phyloP scores from a whole-genome alignment of 1,140 invertebrate species.

The Hylaeus anthracinus region DNA sequence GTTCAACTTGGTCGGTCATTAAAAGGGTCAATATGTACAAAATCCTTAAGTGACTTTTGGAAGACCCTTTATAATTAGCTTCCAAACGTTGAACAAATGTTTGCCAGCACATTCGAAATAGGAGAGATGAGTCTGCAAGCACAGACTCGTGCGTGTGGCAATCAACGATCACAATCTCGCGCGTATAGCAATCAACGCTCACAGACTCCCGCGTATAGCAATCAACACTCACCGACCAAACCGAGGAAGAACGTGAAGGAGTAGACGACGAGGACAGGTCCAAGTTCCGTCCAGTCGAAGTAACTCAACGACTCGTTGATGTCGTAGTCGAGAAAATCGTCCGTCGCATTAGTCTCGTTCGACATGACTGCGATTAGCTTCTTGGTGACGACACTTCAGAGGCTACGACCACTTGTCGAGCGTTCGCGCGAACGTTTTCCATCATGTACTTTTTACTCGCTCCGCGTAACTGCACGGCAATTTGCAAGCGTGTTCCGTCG shows the following conservation, averaged over 20 bases:
- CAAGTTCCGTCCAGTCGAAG: constrained; percentile 82
- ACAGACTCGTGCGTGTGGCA: too few relatives aligned
- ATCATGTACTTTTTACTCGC: background rate
- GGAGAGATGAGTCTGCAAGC: too few relatives aligned
- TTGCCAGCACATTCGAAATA: too few relatives aligned
- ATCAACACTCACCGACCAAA: constrained; percentile 82
- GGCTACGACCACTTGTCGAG: constrained; percentile 3
- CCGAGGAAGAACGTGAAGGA: constrained; percentile 84
- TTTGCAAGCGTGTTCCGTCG: background rate
- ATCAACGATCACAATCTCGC: too few relatives aligned
- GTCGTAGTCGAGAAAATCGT: constrained; percentile 77
- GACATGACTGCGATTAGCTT: constrained; percentile 28
- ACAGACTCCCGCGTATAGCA: background rate
- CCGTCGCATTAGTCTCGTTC: constrained; percentile 62
- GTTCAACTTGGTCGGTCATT: too few relatives aligned
- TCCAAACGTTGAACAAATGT: too few relatives aligned
- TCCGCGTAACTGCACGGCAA: background rate
- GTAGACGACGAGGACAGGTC: constrained; percentile 84
- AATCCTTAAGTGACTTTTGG: too few relatives aligned
- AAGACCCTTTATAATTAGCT: too few relatives aligned
- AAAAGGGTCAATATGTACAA: too few relatives aligned
- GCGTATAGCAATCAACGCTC: too few relatives aligned
- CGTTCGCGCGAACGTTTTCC: constrained; percentile 15
- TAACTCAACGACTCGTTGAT: constrained; percentile 72
- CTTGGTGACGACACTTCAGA: constrained; percentile 25